Evolutionary conservation across 1,140 invertebrate species (phyloP), one percentile per base, ranked within the genome.

Genomic region (Sinonovacula constricta): DNA sequence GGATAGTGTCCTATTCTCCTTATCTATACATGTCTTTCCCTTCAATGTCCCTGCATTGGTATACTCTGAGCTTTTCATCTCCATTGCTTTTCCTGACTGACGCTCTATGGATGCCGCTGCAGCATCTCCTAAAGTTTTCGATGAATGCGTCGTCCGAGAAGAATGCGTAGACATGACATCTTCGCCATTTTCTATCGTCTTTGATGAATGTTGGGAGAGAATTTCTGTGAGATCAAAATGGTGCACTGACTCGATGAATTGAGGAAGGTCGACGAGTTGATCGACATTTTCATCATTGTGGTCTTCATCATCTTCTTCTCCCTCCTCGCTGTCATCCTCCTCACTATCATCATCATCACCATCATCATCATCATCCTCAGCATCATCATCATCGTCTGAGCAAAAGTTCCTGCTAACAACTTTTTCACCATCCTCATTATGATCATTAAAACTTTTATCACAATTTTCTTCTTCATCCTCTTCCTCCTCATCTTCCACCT

Each of bases 211-310:
- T 69, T 90, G 89, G 2, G 89, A 90, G 10, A 90, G 70, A 26
- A 89, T 88, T 63, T 88, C 88, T 3, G 80, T 69, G 30, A 87
- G 79, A 71, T 89, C 88, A 39, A 85, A 83, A 10, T 45, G 78
- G 67, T 90, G 89, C 49, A 90, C 89, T 3, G 89, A 90, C 70
- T 90, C 89, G 51, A 90, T 89, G 60, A 68, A 72, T 39, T 86
- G 87, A 10, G 88, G 85, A 14, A 89, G 71, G 18, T 72, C 80
- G 26, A 76, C 65, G 7, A 69, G 33, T 0, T 53, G 62, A 51
- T 62, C 62, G 14, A 56, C 57, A 3, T 56, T 68, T 31, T 74
- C 76, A 2, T 66, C 51, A 4, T 22, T 53, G 14, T 74, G 69
- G 36, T n/a, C 28, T 39, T 24, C 69, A 18, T 39, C 68, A 76